phyloP scores from a whole-genome alignment of 2,888 invertebrate species.

The Elmis aenea region DNA sequence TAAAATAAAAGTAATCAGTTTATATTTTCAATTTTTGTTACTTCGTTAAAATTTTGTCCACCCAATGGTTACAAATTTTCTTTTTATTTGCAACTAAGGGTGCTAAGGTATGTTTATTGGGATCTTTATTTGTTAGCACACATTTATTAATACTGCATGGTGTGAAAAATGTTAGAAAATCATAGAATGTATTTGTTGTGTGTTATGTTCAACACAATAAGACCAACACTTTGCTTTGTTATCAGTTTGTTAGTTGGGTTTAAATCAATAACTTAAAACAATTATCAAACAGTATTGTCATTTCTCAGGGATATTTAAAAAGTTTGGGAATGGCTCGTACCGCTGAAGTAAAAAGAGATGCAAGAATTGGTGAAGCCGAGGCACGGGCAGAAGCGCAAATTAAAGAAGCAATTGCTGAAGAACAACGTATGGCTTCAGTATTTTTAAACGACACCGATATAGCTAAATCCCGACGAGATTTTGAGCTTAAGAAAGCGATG shows the following conservation, averaged over 20 bases:
- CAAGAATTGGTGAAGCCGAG: conserved; percentile 95
- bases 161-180: too few relatives aligned
- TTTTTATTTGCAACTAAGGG: conserved; percentile 50
- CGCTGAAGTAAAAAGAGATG: conserved; percentile 92
- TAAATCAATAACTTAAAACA: too few relatives aligned
- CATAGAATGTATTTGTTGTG: too few relatives aligned
- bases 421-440: conserved; percentile 90
- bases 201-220: too few relatives aligned
- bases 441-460: conserved; percentile 96
- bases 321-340: conserved; percentile 93
- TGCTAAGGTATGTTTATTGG: conserved; percentile 56
- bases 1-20: conserved; percentile 3
- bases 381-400: conserved; percentile 88
- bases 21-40: conserved; percentile 8
- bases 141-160: too few relatives aligned
- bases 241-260: too few relatives aligned
- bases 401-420: conserved; percentile 93
- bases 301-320: conserved; percentile 79
- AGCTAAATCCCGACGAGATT: conserved; percentile 93
- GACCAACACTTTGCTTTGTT: too few relatives aligned
- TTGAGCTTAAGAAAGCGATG: conserved; percentile 93
- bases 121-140: not conserved
- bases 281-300: too few relatives aligned
- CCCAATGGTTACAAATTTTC: conserved; percentile 20
- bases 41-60: conserved; percentile 14